Base-by-base conservation (phyloP, 1,140 invertebrate genomes). In the Homarus americanus region DNA sequence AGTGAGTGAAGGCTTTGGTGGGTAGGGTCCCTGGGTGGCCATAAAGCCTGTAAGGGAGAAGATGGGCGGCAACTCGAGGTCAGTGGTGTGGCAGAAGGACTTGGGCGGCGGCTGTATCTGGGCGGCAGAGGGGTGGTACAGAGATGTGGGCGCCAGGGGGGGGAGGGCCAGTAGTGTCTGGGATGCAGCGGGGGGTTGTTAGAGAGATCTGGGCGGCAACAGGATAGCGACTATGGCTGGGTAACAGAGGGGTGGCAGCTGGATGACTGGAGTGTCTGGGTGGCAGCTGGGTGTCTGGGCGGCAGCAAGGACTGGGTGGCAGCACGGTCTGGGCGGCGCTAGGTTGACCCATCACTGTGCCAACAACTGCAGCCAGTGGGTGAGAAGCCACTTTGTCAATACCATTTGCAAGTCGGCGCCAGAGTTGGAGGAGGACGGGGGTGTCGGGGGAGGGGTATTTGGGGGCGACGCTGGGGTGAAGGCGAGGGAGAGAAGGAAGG, bases 371-470 rank as follows among this genome's bases (percentile, higher is more conserved):
- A 15, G 5, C 58, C 58, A 20, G 15, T 63, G 12, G 17, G 63
- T 32, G 63, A 69, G 63, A 69, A 69, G 63, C 63, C 63, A 69
- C 63, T 69, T 69, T 69, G 63, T 69, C 63, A 69, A 69, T 69
- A 69, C 63, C 63, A 69, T 69, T 69, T 69, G 63, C 63, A 69
- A 69, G 63, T 69, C 63, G 63, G 63, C 63, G 63, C 63, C 63
- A 69, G 63, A 69, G 63, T 32, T 24, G n/a, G 63, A 69, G 63
- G 63, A 32, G n/a, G 63, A 32, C 10, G 28, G 63, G 63, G 24
- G 63, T 7, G 63, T 4, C 7, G 7, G n/a, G 63, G 12, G 63
- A 7, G 63, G 24, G 63, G 58, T 63, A 4, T 20, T 63, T 63
- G 58, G 58, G 63, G 63, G 44, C 44, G 5, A 15, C 5, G 44